phyloP scores from a whole-genome alignment of 2,113 vertebrate genomes.

The Caracal caracal region DNA sequence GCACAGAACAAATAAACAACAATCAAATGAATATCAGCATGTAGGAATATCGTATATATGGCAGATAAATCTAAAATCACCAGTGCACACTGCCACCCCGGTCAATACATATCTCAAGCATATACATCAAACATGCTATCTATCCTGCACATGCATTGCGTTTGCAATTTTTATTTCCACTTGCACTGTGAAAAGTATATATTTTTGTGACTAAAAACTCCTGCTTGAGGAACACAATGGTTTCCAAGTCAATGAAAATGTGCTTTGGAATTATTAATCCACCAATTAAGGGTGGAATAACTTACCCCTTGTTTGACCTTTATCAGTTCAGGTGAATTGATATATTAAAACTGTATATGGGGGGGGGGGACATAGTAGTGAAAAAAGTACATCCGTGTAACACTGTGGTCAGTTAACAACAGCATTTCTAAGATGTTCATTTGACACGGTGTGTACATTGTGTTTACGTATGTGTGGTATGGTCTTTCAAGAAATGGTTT shows the following conservation, averaged over 20 bases:
- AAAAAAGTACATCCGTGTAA: not conserved
- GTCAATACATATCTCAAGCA: not conserved
- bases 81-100: not conserved
- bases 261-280: not conserved
- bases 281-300: not conserved
- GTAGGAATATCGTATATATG: not conserved
- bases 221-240: not conserved
- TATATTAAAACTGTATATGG: not conserved
- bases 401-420: not conserved
- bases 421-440: not conserved
- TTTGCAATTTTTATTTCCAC: not conserved
- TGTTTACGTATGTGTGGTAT: not conserved
- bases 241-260: conserved; percentile 13
- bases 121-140: not conserved
- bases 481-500: not conserved
- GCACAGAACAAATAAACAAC: conserved; percentile 9
- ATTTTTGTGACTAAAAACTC: not conserved
- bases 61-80: not conserved
- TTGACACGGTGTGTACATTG: not conserved
- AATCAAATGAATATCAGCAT: not conserved
- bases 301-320: not conserved
- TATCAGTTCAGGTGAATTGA: not conserved
- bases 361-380: not conserved
- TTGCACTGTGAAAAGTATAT: not conserved
- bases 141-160: not conserved